phyloP scores from a whole-genome alignment of 1,140 invertebrate genomes.

The Heliconius himera region DNA sequence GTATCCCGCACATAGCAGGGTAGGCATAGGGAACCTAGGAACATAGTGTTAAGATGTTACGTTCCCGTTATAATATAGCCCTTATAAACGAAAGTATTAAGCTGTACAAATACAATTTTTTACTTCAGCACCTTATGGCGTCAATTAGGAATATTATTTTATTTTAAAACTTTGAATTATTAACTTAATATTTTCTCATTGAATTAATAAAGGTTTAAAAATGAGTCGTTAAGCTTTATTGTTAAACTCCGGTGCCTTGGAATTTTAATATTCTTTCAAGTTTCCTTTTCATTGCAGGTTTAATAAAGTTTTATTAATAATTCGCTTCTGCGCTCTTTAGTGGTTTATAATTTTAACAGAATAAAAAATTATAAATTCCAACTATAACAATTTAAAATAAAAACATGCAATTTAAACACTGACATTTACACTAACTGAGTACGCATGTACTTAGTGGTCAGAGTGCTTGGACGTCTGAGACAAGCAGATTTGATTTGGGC shows the following conservation, averaged over 20 bases:
- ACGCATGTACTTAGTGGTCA: too few species aligned
- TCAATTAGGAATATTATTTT: not conserved
- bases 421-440: too few species aligned
- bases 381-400: not conserved
- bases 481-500: too few species aligned
- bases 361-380: not conserved
- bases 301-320: not conserved
- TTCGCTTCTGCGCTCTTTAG: not conserved
- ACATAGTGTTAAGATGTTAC: too few species aligned
- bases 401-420: not conserved
- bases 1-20: too few species aligned
- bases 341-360: not conserved
- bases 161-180: not conserved
- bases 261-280: slow-evolving; percentile 9
- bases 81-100: too few species aligned
- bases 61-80: too few species aligned
- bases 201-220: not conserved
- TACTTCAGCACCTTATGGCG: not conserved
- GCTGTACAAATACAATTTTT: not conserved
- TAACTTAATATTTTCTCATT: not conserved
- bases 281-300: not conserved
- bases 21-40: too few species aligned
- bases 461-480: too few species aligned
- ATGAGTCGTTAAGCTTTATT: not conserved
- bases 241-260: not conserved